Conservation (phyloP, 1,140 invertebrate genomes). For the Diploscapter pachys region DNA sequence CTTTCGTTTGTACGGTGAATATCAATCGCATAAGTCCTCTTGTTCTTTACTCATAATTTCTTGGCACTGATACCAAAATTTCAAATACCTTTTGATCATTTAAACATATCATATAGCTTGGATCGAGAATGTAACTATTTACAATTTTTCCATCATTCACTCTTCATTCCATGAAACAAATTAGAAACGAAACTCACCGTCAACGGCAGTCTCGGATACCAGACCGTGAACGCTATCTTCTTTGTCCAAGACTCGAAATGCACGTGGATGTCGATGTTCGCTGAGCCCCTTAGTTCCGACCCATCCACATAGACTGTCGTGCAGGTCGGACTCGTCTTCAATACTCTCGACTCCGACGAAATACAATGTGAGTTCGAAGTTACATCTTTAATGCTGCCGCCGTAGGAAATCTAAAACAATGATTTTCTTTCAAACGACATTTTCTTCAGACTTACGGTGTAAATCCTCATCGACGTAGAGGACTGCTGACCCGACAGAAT, state of each 20-base stretch:
- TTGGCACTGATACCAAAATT: no score
- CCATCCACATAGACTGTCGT: slow-evolving; percentile 92
- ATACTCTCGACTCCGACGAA: slow-evolving; percentile 88
- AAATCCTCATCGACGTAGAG: slow-evolving; percentile 88
- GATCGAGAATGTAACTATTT: no score
- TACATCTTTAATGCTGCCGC: slow-evolving; percentile 87
- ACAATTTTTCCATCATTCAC: no score
- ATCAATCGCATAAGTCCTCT: no score
- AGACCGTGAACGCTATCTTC: slow-evolving; percentile 82
- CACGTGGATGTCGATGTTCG: slow-evolving; percentile 86
- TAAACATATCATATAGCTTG: no score
- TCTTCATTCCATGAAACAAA: no score
- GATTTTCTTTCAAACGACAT: no score
- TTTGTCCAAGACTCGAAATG: slow-evolving; percentile 88
- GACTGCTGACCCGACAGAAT: slow-evolving; percentile 88
- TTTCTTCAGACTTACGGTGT: slow-evolving; percentile 77
- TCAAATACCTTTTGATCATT: no score
- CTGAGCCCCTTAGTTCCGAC: slow-evolving; percentile 86
- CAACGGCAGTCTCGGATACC: slow-evolving; percentile 91
- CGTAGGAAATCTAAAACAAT: not conserved
- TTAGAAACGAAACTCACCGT: slow-evolving; percentile 7
- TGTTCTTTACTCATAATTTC: no score
- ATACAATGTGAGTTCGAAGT: slow-evolving; percentile 88
- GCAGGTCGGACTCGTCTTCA: slow-evolving; percentile 93
- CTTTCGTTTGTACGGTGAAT: no score